Evolutionary conservation across 2,113 vertebrate species (phyloP), one percentile per base, ranked within the genome.

Genomic region (Colaptes auratus): DNA sequence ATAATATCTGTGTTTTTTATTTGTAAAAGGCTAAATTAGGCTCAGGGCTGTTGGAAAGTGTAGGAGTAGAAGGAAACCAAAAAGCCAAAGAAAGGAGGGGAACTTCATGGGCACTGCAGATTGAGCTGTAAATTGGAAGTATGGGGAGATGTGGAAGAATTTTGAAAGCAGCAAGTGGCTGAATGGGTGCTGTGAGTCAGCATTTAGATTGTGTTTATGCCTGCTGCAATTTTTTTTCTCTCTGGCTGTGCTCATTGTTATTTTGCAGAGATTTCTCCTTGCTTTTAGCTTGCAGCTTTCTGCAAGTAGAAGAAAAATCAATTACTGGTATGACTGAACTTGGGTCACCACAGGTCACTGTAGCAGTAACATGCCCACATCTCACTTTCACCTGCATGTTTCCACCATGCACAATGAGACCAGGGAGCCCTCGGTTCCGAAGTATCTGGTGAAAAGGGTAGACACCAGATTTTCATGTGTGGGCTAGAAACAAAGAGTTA

Each of bases 281-380:
- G 72, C 72, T 85, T 88, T 83, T 70, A 86, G 36, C 58, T 86
- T 86, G n/a, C 64, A 92, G 69, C 64, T 58, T 86, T 88, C 65
- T 81, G 9, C 18, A 74, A 63, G 64, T 70, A n/a, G 24, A 74
- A 69, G 52, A 71, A 90, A 64, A 83, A 77, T 52, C 75, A 75
- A 70, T 92, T 76, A 52, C n/a, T 58, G 20, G 5, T 86, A 21
- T 39, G 46, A 63, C 64, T 81, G 64, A 92, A 83, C 83, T 90
- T 20, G 28, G 73, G 42, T 52, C 63, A n/a, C 61, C 17, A 13
- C n/a, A 50, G 73, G 31, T 53, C 69, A 36, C 61, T 24, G 15
- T 58, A 66, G 46, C 59, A 87, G 42, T 64, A 60, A 61, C 75
- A 61, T 69, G 55, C 2, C 0, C n/a, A 67, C 48, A 46, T 52